These are phyloP conservation scores for Saccostrea echinata DNA, from an alignment of 1,140 invertebrate genomes.

Conservation along the genomic window DNA sequence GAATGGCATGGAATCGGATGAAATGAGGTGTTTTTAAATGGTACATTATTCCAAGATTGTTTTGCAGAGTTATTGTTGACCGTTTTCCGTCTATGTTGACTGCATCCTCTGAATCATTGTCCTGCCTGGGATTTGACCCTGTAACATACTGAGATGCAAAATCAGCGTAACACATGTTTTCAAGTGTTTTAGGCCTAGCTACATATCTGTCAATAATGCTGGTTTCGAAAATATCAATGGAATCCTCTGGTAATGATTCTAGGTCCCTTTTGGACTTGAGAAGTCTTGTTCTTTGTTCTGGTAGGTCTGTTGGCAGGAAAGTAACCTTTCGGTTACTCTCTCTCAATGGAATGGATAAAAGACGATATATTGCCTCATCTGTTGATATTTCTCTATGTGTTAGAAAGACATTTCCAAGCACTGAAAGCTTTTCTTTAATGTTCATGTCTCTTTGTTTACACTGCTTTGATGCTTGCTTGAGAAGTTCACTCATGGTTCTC, in stretches of 20 bases:
- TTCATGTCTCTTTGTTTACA: conserved; percentile 14
- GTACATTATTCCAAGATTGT: background rate
- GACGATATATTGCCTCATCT: conserved; percentile 46
- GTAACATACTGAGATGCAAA: conserved; percentile 46
- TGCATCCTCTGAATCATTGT: conserved; percentile 32
- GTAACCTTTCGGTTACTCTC: conserved; percentile 3
- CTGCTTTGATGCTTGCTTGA: conserved; percentile 25
- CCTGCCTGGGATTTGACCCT: background rate
- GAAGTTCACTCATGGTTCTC: conserved; percentile 37
- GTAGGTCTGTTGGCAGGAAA: conserved; percentile 37
- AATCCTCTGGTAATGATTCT: conserved; percentile 29
- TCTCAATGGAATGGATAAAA: conserved; percentile 1
- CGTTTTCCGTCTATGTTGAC: background rate
- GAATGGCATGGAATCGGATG: conserved; percentile 32
- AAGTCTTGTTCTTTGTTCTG: conserved; percentile 39
- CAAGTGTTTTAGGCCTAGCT: conserved; percentile 28
- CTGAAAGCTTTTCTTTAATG: conserved; percentile 3
- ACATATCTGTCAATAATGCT: conserved; percentile 31
- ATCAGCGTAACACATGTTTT: conserved; percentile 50
- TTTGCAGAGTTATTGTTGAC: background rate
- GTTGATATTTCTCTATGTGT: conserved; percentile 47
- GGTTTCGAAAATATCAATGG: conserved; percentile 2
- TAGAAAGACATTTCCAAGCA: conserved; percentile 47
- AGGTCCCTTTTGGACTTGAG: conserved; percentile 14
- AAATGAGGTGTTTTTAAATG: background rate